phyloP scores from a whole-genome alignment of 2,797 vertebrate genomes.

The Limnodromus scolopaceus region DNA sequence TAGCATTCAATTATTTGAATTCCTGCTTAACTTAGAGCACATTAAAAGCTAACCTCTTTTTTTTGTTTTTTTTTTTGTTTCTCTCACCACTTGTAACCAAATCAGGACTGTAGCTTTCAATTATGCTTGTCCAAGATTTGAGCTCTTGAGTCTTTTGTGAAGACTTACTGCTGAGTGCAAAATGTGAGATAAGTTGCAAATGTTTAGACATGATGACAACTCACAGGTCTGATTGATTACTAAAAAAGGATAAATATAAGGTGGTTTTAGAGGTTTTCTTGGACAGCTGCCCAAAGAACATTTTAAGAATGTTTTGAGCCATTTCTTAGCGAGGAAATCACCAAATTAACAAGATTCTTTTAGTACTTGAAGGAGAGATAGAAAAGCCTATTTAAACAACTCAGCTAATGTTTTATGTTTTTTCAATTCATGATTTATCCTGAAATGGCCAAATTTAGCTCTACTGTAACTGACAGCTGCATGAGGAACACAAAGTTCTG shows the following conservation, averaged over 20 bases:
- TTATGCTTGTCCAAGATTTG: conserved; percentile 26
- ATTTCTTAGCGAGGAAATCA: conserved; percentile 1
- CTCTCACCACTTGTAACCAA: conserved; percentile 20
- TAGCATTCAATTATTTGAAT: background rate
- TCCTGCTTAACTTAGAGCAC: background rate
- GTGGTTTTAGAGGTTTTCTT: conserved; percentile 30
- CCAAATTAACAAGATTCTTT: background rate
- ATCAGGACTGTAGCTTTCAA: conserved; percentile 8
- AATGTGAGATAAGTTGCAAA: conserved; percentile 51
- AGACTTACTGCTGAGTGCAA: conserved; percentile 40
- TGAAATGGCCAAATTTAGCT: background rate
- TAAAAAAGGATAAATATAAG: conserved; percentile 41
- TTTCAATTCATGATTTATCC: background rate
- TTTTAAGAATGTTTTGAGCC: conserved; percentile 34
- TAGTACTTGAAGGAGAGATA: background rate
- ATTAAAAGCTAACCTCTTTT: background rate
- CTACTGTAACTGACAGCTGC: background rate
- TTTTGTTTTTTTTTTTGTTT: background rate
- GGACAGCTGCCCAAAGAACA: background rate
- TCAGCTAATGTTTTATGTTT: background rate
- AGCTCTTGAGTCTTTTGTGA: conserved; percentile 45
- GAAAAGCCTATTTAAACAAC: conserved; percentile 23
- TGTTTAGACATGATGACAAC: conserved; percentile 45
- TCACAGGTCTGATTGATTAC: conserved; percentile 48
- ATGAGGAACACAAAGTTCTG: background rate